phyloP scores from a whole-genome alignment of 35 echinoderm and acorn worm species.

The Apostichopus japonicus region DNA sequence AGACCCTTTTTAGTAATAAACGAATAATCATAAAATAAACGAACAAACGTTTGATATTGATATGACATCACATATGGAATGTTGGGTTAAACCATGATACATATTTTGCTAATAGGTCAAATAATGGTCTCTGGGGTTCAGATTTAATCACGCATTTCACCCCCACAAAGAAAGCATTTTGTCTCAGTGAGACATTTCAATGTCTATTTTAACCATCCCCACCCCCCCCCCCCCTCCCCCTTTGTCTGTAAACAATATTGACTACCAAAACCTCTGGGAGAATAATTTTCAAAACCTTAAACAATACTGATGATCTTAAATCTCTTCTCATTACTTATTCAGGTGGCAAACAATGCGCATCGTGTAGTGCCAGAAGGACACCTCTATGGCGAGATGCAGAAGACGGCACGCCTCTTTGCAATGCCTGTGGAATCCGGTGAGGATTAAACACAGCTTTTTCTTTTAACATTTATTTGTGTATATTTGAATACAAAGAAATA shows the following conservation, averaged over 20 bases:
- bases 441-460: not conserved
- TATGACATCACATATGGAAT: not conserved
- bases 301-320: not conserved
- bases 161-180: too few relatives aligned
- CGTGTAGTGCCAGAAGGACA: slow-evolving; percentile 75
- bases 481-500: too few relatives aligned
- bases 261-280: too few relatives aligned
- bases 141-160: too few relatives aligned
- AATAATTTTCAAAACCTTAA: not conserved
- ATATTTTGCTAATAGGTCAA: too few relatives aligned
- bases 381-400: slow-evolving; percentile 97
- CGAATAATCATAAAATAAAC: not conserved
- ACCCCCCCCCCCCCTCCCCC: too few relatives aligned
- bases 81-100: not conserved
- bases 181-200: too few relatives aligned
- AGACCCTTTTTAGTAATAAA: not conserved
- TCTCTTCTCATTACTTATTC: not conserved
- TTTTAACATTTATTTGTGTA: too few relatives aligned
- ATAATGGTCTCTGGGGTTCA: too few relatives aligned
- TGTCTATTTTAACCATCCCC: too few relatives aligned
- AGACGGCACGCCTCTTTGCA: slow-evolving; percentile 93
- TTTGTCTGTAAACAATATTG: too few relatives aligned
- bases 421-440: slow-evolving; percentile 98
- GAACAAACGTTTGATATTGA: not conserved
- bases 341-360: slow-evolving; percentile 82